These are phyloP conservation scores for Eptesicus fuscus DNA, from an alignment of 2,113 vertebrate genomes.

Conservation along the genomic window DNA sequence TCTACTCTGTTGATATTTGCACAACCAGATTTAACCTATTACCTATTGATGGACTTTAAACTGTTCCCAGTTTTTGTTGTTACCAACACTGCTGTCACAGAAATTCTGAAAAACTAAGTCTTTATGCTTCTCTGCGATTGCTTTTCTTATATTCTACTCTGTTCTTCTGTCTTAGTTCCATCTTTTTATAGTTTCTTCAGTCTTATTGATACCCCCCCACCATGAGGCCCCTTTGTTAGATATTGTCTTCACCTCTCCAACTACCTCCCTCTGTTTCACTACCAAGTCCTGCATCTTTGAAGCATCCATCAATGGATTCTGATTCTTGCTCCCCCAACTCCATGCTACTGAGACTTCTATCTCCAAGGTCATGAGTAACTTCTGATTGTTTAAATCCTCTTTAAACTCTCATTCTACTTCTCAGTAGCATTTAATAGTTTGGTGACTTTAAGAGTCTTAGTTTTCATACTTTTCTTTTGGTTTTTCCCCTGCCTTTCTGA, in stretches of 20 bases:
- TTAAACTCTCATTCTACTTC: not conserved
- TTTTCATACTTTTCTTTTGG: not conserved
- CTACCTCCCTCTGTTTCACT: not conserved
- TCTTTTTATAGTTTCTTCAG: not conserved
- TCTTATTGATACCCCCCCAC: not conserved
- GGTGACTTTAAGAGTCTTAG: not conserved
- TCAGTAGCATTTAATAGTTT: not conserved
- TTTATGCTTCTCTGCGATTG: not conserved
- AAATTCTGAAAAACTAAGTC: not conserved
- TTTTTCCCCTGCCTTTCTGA: not conserved
- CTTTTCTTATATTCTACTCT: not conserved
- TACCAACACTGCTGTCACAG: not conserved
- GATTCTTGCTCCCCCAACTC: not conserved
- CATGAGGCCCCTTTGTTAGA: not conserved
- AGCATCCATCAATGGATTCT: accelerated
- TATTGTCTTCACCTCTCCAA: not conserved
- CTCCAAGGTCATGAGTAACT: not conserved
- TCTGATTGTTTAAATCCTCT: not conserved
- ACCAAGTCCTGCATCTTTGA: not conserved
- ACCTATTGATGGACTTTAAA: not conserved
- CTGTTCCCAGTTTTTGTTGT: not conserved
- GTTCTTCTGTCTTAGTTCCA: not conserved
- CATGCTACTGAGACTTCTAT: not conserved
- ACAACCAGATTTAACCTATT: not conserved
- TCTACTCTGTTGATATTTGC: not conserved